Evolutionary conservation across 2,797 vertebrate genomes (phyloP).

Genomic region (Vultur gryphus): DNA sequence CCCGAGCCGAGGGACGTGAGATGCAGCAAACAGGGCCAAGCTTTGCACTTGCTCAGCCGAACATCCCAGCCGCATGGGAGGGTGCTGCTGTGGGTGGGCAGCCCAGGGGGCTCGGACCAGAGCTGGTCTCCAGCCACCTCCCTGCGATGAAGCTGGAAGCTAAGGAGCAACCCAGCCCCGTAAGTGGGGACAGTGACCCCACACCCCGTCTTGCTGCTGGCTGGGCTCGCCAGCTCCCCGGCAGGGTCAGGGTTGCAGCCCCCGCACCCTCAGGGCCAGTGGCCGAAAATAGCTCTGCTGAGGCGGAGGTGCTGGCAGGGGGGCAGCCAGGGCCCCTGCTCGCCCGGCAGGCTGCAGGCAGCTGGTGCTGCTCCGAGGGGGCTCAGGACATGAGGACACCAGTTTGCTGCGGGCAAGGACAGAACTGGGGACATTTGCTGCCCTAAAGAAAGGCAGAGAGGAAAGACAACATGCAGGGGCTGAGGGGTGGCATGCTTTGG

Average conservation of each 20-base stretch:
- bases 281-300: constrained; percentile 58
- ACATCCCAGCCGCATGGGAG: rapidly evolving
- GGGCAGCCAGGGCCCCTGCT: not conserved
- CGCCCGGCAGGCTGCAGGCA: rapidly evolving
- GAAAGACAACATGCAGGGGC: not conserved
- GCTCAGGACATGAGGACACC: not conserved
- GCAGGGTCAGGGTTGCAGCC: not conserved
- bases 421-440: not conserved
- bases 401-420: rapidly evolving
- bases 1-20: rapidly evolving
- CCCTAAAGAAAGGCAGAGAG: not conserved
- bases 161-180: not conserved
- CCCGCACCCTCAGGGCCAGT: not conserved
- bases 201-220: rapidly evolving
- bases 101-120: not conserved
- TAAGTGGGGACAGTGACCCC: not conserved
- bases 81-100: not conserved
- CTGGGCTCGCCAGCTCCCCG: not conserved
- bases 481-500: not conserved
- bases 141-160: not conserved
- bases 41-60: rapidly evolving
- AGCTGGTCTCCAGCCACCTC: not conserved
- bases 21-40: not conserved
- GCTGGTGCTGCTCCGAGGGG: not conserved
- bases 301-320: not conserved